Evolutionary conservation across 2,888 invertebrate species (phyloP).

Genomic region (Drosophila barbarae): DNA sequence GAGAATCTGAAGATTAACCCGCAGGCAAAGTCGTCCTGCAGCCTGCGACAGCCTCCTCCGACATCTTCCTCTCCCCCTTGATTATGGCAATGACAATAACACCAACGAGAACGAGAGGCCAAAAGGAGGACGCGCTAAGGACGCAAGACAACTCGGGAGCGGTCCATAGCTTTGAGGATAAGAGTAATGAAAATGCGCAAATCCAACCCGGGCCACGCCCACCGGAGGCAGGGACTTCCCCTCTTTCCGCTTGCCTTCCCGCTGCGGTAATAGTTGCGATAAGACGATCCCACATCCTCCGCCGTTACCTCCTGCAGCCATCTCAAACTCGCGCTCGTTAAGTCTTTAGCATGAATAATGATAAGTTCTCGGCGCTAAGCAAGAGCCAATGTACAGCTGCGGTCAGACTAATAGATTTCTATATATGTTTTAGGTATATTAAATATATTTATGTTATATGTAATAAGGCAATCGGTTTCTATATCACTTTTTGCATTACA

Average conservation of each 20-base stretch:
- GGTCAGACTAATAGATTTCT: neutral
- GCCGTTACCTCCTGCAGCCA: constrained; percentile 9
- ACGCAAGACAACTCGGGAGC: constrained; percentile 20
- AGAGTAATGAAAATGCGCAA: constrained; percentile 67
- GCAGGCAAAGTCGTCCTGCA: constrained; percentile 41
- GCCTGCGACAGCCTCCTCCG: neutral
- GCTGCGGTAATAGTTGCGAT: constrained; percentile 64
- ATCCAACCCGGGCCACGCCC: constrained; percentile 49
- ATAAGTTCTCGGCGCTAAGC: constrained; percentile 60
- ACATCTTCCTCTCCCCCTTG: constrained; percentile 16
- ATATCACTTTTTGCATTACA: neutral
- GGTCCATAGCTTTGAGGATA: constrained; percentile 21
- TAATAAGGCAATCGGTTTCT: neutral
- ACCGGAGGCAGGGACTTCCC: constrained; percentile 18
- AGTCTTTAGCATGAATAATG: constrained; percentile 75
- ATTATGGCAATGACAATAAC: constrained; percentile 71
- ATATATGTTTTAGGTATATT: neutral
- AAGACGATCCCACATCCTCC: constrained; percentile 48
- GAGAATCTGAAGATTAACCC: constrained; percentile 73
- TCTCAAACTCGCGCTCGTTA: constrained; percentile 62
- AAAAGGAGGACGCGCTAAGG: constrained; percentile 20
- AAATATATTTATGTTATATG: neutral
- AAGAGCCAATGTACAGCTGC: constrained; percentile 22
- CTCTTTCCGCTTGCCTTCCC: constrained; percentile 6
- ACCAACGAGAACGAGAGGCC: constrained; percentile 43